These are phyloP conservation scores for Enteromius afrohamiltoni DNA, from an alignment of 2,797 vertebrate species.

Conservation along the genomic window DNA sequence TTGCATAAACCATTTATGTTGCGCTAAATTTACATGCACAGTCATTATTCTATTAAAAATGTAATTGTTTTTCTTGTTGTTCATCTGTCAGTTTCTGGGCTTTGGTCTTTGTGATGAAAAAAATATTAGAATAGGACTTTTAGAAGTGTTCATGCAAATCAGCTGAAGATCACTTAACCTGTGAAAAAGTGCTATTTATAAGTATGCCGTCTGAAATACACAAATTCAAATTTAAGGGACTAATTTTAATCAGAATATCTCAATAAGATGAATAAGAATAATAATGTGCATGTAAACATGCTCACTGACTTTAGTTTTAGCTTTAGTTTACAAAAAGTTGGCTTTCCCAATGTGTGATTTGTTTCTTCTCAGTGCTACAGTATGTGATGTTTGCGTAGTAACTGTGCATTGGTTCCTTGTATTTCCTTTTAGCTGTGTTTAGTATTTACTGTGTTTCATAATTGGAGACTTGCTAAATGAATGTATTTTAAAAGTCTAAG, in stretches of 20 bases:
- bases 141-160: not conserved
- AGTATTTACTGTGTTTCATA: not conserved
- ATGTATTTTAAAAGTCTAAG: not conserved
- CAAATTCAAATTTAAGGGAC: not conserved
- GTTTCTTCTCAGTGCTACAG: slow-evolving; percentile 26
- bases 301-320: slow-evolving; percentile 22
- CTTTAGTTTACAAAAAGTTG: not conserved
- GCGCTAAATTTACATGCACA: slow-evolving; percentile 63
- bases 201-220: not conserved
- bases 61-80: not conserved
- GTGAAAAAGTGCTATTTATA: not conserved
- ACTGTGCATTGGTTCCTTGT: slow-evolving; percentile 24
- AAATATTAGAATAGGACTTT: not conserved
- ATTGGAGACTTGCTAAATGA: not conserved
- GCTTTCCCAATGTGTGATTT: slow-evolving; percentile 32
- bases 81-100: not conserved
- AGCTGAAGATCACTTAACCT: too few species aligned
- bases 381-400: slow-evolving; percentile 32
- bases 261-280: not conserved
- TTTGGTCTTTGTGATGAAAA: not conserved
- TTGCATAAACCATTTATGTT: slow-evolving; percentile 86
- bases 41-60: not conserved
- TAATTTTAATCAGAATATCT: not conserved
- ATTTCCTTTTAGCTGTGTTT: slow-evolving; percentile 22
- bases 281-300: slow-evolving; percentile 40